These are phyloP conservation scores for Lagenorhynchus albirostris DNA, from an alignment of 2,113 vertebrate genomes.

Conservation along the genomic window DNA sequence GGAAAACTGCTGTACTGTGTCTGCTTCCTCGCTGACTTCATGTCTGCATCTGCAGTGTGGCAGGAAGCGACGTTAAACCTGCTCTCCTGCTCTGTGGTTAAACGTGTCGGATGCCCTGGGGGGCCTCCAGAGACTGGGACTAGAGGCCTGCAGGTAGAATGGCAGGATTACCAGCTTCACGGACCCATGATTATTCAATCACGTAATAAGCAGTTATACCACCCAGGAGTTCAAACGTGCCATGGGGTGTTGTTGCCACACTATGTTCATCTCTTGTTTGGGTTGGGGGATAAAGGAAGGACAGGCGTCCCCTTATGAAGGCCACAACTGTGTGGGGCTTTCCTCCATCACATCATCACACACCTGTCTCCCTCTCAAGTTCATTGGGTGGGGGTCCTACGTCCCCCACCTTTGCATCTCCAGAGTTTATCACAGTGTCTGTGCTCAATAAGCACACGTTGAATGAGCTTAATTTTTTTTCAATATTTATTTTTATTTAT, in stretches of 20 bases:
- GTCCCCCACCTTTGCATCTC: not conserved
- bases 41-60: not conserved
- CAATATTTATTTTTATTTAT: too few species aligned
- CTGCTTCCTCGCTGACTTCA: constrained; percentile 42
- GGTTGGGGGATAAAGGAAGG: not conserved
- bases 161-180: not conserved
- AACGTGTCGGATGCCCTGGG: constrained; percentile 40
- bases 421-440: not conserved
- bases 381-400: not conserved
- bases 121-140: not conserved
- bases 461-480: not conserved
- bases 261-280: not conserved
- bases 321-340: not conserved
- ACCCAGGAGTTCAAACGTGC: not conserved
- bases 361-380: not conserved
- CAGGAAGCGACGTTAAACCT: not conserved
- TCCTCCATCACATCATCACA: not conserved
- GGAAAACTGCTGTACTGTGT: not conserved
- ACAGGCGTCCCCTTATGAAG: not conserved
- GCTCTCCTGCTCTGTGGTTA: constrained; percentile 17
- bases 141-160: not conserved
- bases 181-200: not conserved
- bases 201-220: constrained; percentile 12
- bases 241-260: not conserved
- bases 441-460: not conserved